Evolutionary conservation across 2,797 vertebrate genomes (phyloP).

Genomic region (Poeciliopsis gracilis): DNA sequence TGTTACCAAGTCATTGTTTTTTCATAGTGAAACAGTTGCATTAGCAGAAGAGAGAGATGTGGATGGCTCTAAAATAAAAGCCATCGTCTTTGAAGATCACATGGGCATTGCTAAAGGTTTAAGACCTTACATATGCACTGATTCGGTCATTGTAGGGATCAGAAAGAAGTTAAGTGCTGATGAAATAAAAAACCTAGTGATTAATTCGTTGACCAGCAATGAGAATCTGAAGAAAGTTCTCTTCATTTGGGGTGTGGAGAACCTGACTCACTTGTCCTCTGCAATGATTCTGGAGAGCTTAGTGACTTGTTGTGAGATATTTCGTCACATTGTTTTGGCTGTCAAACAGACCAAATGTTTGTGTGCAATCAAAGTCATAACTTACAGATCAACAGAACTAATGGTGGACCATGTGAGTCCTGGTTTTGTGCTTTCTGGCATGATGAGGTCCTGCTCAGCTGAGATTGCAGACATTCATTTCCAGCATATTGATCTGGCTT

Average conservation of each 20-base stretch:
- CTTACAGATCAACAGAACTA: slow-evolving; percentile 81
- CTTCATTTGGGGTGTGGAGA: slow-evolving; percentile 84
- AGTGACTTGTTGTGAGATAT: slow-evolving; percentile 83
- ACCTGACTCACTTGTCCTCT: slow-evolving; percentile 75
- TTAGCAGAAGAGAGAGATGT: slow-evolving; percentile 30
- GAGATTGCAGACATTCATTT: slow-evolving; percentile 76
- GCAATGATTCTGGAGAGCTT: slow-evolving; percentile 70
- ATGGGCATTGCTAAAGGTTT: slow-evolving; percentile 81
- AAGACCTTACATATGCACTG: slow-evolving; percentile 73
- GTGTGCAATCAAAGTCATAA: slow-evolving; percentile 79
- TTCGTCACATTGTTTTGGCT: slow-evolving; percentile 81
- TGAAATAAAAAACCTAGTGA: slow-evolving; percentile 50
- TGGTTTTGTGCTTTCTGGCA: slow-evolving; percentile 85
- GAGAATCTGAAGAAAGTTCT: slow-evolving; percentile 75
- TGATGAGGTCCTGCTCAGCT: slow-evolving; percentile 83
- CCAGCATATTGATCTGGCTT: slow-evolving; percentile 81
- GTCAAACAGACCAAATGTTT: slow-evolving; percentile 67
- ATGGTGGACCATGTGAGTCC: slow-evolving; percentile 82
- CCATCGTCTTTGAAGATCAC: slow-evolving; percentile 85
- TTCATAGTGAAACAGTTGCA: slow-evolving; percentile 79
- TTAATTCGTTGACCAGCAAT: slow-evolving; percentile 49
- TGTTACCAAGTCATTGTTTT: slow-evolving; percentile 76
- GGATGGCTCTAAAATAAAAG: slow-evolving; percentile 65
- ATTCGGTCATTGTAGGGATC: slow-evolving; percentile 49
- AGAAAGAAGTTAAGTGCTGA: slow-evolving; percentile 39